These are phyloP conservation scores for Drosophila neonasuta DNA, from an alignment of 2,888 invertebrate species.

Conservation along the genomic window DNA sequence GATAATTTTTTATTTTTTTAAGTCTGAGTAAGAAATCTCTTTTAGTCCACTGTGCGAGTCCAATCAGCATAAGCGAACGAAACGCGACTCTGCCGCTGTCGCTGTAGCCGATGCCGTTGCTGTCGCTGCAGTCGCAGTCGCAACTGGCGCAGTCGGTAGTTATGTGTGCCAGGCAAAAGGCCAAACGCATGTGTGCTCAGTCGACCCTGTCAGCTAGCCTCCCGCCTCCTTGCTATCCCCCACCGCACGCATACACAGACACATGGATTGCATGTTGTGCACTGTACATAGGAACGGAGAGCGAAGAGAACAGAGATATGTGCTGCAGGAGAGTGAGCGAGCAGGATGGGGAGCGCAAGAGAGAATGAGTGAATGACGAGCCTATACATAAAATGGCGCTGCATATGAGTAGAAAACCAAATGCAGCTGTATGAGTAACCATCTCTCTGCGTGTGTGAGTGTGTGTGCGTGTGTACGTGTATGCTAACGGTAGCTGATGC, in stretches of 20 bases:
- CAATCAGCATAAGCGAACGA: conserved; percentile 58
- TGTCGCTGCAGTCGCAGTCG: conserved; percentile 29
- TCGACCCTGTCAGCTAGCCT: conserved; percentile 48
- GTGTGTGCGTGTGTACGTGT: conserved; percentile 28
- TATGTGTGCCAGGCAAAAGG: conserved; percentile 76
- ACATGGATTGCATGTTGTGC: conserved; percentile 28
- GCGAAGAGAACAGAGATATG: conserved; percentile 35
- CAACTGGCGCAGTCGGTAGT: conserved; percentile 36
- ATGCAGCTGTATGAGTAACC: conserved; percentile 42
- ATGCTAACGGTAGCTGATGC: conserved; percentile 53
- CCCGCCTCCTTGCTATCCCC: conserved; percentile 6
- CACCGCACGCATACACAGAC: background rate
- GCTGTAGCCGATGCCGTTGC: conserved; percentile 27
- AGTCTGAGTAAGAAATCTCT: conserved; percentile 18
- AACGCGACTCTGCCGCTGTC: conserved; percentile 54
- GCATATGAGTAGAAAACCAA: conserved; percentile 63
- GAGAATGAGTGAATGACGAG: conserved; percentile 59
- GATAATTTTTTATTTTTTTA: background rate
- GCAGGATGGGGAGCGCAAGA: conserved; percentile 30
- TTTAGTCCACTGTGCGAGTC: conserved; percentile 48
- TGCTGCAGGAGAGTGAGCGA: conserved; percentile 15
- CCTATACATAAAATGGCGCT: conserved; percentile 64
- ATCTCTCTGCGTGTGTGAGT: conserved; percentile 19
- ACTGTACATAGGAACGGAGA: conserved; percentile 44
- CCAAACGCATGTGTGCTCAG: conserved; percentile 66